phyloP scores from a whole-genome alignment of 2,797 vertebrate genomes.

The Chanos chanos region DNA sequence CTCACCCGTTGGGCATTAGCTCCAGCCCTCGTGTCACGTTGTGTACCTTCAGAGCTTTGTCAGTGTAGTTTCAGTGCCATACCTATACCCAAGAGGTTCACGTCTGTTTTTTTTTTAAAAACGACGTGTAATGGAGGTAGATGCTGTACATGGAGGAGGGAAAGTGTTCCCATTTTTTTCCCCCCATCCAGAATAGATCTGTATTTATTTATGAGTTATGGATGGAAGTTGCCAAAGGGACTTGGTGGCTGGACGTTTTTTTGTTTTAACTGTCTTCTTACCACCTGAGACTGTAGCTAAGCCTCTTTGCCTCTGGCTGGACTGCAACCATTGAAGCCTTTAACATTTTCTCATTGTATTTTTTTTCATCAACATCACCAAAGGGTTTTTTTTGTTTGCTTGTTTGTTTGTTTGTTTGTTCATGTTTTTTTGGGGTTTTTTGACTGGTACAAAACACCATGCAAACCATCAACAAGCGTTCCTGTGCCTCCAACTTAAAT shows the following conservation, averaged over 20 bases:
- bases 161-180: too few species aligned
- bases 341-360: too few species aligned
- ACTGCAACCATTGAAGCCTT: neutral
- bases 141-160: too few species aligned
- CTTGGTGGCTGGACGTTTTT: neutral
- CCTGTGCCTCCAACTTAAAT: too few species aligned
- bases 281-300: neutral
- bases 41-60: conserved; percentile 25
- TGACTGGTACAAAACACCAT: too few species aligned
- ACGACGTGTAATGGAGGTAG: too few species aligned
- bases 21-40: conserved; percentile 25
- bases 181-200: neutral
- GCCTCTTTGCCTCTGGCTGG: neutral
- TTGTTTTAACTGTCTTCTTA: neutral
- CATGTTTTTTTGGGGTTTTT: too few species aligned
- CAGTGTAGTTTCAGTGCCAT: conserved; percentile 18
- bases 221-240: neutral
- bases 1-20: conserved; percentile 23
- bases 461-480: too few species aligned
- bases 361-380: too few species aligned
- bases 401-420: too few species aligned
- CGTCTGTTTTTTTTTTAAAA: too few species aligned
- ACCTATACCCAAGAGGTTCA: conserved; percentile 11
- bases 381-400: too few species aligned
- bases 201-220: neutral